These are phyloP conservation scores for Zaprionus ghesquierei DNA, from an alignment of 1,140 invertebrate genomes.

Conservation along the genomic window DNA sequence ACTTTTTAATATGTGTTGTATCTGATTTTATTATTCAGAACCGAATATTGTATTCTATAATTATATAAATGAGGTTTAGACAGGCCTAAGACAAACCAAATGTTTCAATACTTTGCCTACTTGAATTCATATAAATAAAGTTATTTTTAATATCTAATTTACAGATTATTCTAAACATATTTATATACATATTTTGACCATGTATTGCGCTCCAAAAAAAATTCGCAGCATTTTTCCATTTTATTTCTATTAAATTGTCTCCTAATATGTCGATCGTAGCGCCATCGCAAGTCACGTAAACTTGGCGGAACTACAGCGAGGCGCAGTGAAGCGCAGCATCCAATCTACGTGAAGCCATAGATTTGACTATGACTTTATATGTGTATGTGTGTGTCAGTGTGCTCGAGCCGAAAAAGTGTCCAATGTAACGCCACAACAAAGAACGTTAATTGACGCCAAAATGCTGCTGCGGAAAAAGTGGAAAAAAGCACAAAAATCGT, in stretches of 20 bases:
- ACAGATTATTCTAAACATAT: too few relatives aligned
- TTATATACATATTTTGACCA: too few relatives aligned
- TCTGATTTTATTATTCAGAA: too few relatives aligned
- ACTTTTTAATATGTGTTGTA: too few relatives aligned
- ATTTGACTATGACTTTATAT: constrained; percentile 47
- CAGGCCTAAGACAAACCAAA: too few relatives aligned
- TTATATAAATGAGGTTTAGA: too few relatives aligned
- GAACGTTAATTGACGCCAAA: constrained; percentile 81
- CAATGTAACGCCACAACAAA: constrained; percentile 82
- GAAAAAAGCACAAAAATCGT: constrained; percentile 30
- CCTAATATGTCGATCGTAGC: constrained; percentile 10
- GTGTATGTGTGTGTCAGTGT: constrained; percentile 18
- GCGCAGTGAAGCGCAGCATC: constrained; percentile 70
- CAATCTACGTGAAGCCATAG: constrained; percentile 64
- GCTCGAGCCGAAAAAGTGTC: constrained; percentile 64
- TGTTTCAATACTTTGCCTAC: too few relatives aligned
- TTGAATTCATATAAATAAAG: too few relatives aligned
- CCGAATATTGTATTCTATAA: too few relatives aligned
- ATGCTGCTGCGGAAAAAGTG: constrained; percentile 54
- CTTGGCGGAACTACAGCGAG: constrained; percentile 25
- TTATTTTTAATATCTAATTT: too few relatives aligned
- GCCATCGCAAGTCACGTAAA: not conserved
- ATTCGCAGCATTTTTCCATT: too few relatives aligned
- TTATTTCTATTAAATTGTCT: not conserved
- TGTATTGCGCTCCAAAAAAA: too few relatives aligned